Base-by-base conservation (phyloP, 2,797 vertebrate genomes). In the Lemur catta region DNA sequence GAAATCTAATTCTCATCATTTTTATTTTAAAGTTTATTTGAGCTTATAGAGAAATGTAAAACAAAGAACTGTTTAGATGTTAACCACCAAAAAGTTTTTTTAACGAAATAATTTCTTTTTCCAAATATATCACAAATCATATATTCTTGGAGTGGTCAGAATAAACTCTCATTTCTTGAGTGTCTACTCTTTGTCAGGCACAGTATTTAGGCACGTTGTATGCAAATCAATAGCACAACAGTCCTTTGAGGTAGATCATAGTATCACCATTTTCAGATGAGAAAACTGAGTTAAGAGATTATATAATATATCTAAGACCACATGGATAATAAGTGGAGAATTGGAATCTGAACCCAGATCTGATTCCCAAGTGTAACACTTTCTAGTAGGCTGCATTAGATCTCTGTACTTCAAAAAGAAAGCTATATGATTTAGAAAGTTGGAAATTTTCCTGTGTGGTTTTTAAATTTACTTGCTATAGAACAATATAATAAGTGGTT, bases 311-410 rank as follows among this genome's bases (percentile, higher is more conserved):
- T 43, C 24, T 50, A 75, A 71, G 28, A 41, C 50, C 76, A 61
- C 10, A 7, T 61, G 50, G 28, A 65, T 84, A 17, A 0, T 35
- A 61, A 85, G 52, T 89, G 12, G 79, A 96, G 84, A 96, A 84
- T 71, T 79, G 33, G 93, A 74, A 18, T 93, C 95, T 92, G 93
- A 97, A 97, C 89, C 95, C 94, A 96, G 91, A 61, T 55, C 89
- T 57, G 24, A 87, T 14, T 75, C 74, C 57, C 41, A 65, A 9
- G 26, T 63, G 1, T 69, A 61, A 24, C 38, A 30, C 61, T 97
- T 72, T 63, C 52, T 10, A 63, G 1, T 63, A 81, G 74, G 38
- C 43, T 75, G 2, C 15, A 28, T 75, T 84, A 7, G 52, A 10
- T 96, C 30, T 94, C 50, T 94, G 3, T 89, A 59, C 30, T 24